Evolutionary conservation across 1,140 invertebrate genomes (phyloP).

Genomic region (Maniola jurtina): DNA sequence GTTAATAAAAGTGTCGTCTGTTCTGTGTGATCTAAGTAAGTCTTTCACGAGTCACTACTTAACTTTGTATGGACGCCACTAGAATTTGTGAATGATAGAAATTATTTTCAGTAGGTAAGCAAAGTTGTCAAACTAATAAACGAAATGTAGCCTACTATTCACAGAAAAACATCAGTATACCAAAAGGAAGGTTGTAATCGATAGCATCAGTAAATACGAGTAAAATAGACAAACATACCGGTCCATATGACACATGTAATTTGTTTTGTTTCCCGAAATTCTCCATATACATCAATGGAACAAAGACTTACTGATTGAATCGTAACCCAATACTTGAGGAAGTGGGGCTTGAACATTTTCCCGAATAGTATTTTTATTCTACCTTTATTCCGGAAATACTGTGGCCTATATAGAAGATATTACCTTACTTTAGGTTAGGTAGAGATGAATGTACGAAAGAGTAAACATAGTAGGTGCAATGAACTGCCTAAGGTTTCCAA

Average conservation of each 20-base stretch:
- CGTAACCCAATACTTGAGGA: constrained; percentile 54
- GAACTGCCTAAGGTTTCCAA: no score
- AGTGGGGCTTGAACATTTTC: constrained; percentile 34
- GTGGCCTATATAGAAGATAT: background rate
- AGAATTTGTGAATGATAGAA: no score
- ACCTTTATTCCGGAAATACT: constrained; percentile 20
- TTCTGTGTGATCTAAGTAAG: no score
- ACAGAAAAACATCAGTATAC: background rate
- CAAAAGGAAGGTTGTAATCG: constrained; percentile 28
- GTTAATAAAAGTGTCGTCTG: no score
- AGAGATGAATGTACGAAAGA: background rate
- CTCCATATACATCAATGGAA: constrained; percentile 49
- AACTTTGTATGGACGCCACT: no score
- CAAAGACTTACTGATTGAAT: constrained; percentile 61
- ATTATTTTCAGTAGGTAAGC: no score
- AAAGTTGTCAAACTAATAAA: background rate
- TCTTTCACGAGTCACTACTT: no score
- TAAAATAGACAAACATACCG: constrained; percentile 4
- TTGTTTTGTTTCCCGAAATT: constrained; percentile 39
- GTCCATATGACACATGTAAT: constrained; percentile 26
- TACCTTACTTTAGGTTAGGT: background rate
- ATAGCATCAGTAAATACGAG: constrained; percentile 28
- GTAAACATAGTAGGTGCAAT: no score
- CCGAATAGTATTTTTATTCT: constrained; percentile 31
- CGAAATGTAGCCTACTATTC: background rate